phyloP scores from a whole-genome alignment of 2,797 vertebrate species.

The Anguilla megastoma region DNA sequence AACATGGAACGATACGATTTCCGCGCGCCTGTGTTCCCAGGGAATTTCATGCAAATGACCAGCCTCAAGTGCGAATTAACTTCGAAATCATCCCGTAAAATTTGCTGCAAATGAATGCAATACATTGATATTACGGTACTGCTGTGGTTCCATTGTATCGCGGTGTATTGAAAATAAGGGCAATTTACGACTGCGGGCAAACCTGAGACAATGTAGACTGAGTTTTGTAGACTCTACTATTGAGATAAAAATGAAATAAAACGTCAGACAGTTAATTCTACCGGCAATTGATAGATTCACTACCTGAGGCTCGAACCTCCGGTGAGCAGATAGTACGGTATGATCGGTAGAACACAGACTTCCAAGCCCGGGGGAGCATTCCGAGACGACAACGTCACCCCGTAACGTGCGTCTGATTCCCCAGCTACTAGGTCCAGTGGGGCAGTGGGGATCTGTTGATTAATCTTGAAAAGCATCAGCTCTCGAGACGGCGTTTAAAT shows the following conservation, averaged over 20 bases:
- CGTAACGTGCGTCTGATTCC: background rate
- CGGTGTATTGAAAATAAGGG: background rate
- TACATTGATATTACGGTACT: background rate
- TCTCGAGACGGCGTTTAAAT: background rate
- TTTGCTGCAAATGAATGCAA: background rate
- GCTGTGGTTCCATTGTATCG: background rate
- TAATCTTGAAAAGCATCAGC: background rate
- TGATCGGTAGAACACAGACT: background rate
- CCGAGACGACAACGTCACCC: constrained; percentile 8
- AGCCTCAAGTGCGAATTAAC: background rate
- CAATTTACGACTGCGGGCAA: background rate
- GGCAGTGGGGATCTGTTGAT: background rate
- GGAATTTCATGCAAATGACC: background rate
- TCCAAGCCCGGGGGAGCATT: background rate
- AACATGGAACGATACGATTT: background rate
- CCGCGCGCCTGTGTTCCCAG: background rate
- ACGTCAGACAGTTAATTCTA: background rate
- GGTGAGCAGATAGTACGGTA: background rate
- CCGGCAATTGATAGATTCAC: background rate
- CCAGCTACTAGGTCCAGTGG: background rate
- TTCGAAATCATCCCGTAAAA: background rate
- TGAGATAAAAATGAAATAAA: background rate
- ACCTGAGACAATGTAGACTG: background rate
- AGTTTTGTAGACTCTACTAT: background rate
- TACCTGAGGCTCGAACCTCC: background rate